Evolutionary conservation across 2,888 invertebrate genomes (phyloP).

Genomic region (Heliconius cydno): DNA sequence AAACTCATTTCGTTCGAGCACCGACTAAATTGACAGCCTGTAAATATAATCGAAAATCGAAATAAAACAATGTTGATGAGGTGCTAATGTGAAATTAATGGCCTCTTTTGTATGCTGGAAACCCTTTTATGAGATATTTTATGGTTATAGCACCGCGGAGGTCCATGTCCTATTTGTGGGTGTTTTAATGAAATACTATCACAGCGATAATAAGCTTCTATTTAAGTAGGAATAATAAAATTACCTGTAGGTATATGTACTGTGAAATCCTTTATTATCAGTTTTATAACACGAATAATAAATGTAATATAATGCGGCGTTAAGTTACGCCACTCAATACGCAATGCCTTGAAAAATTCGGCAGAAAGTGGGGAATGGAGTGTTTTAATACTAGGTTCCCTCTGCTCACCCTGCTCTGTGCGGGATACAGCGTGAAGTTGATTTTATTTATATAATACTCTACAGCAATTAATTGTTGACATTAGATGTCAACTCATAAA

Average conservation of each 20-base stretch:
- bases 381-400: no score
- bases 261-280: not conserved
- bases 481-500: not conserved
- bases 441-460: no score
- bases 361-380: no score
- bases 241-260: no score
- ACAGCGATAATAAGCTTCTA: not conserved
- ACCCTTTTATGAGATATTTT: slow-evolving; percentile 13
- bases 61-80: slow-evolving; percentile 33
- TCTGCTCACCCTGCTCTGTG: no score
- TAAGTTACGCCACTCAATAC: no score
- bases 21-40: slow-evolving; percentile 19
- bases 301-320: no score
- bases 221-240: no score
- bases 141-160: not conserved
- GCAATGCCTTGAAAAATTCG: no score
- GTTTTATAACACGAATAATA: not conserved
- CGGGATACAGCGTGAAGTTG: no score
- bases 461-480: not conserved
- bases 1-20: slow-evolving; percentile 5
- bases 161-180: not conserved
- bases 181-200: not conserved
- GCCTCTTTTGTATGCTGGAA: slow-evolving; percentile 26
- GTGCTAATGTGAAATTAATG: slow-evolving; percentile 44
- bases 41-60: slow-evolving; percentile 20